Conservation (phyloP, 2,797 vertebrate genomes). For the Emys orbicularis region DNA sequence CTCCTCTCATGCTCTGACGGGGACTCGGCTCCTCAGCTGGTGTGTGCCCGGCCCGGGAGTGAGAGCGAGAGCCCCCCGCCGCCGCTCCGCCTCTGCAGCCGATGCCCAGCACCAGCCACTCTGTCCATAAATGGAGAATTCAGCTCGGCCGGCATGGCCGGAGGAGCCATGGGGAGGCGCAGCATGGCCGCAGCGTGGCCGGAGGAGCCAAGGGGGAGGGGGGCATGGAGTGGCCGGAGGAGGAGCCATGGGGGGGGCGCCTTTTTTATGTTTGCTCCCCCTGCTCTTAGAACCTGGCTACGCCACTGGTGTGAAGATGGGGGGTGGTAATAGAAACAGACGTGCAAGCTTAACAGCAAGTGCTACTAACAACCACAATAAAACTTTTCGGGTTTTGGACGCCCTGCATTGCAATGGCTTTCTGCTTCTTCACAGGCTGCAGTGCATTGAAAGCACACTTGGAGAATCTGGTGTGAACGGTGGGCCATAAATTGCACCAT, state of each 20-base stretch:
- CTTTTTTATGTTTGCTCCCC: no score
- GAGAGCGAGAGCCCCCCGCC: rapidly evolving
- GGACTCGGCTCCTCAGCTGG: neutral
- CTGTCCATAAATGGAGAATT: conserved; percentile 86
- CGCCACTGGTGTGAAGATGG: neutral
- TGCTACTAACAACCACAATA: neutral
- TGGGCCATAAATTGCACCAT: neutral
- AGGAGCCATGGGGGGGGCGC: no score
- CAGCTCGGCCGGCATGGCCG: neutral
- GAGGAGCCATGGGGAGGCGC: no score
- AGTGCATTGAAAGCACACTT: neutral
- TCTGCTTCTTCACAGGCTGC: neutral
- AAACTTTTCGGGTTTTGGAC: neutral
- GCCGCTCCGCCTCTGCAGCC: neutral
- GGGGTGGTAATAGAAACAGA: neutral
- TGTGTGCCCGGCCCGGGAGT: neutral
- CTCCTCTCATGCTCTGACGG: neutral
- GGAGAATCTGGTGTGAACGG: neutral
- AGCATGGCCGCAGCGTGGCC: no score
- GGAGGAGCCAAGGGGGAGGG: no score
- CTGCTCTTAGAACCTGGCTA: no score
- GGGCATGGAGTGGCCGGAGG: no score
- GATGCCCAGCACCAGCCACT: conserved; percentile 45
- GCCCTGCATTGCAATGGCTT: neutral
- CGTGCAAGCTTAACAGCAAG: neutral